Conservation (phyloP, 1,140 invertebrate genomes). For the Zaprionus taronus region DNA sequence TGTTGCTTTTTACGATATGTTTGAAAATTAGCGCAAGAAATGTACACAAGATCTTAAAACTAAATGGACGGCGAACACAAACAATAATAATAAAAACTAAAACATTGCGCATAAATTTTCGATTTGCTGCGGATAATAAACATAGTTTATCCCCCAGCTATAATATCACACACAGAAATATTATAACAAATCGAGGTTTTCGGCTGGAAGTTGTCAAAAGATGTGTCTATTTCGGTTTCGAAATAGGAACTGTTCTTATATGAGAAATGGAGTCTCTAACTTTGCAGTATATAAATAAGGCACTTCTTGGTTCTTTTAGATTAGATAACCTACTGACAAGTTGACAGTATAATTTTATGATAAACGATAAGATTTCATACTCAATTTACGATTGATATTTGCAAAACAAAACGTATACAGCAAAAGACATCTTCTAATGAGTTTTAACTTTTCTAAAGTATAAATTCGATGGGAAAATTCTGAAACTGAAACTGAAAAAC, state of each 20-base stretch:
- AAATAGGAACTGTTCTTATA: neutral
- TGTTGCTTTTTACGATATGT: conserved; percentile 54
- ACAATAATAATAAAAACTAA: conserved; percentile 11
- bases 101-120: conserved; percentile 5
- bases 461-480: neutral
- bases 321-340: neutral
- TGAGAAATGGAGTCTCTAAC: neutral
- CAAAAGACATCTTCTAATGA: neutral
- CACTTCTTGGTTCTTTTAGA: neutral
- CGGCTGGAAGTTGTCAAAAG: neutral
- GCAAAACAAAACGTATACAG: neutral
- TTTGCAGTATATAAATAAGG: neutral
- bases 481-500: neutral
- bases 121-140: conserved; percentile 9
- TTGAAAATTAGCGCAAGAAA: conserved; percentile 43
- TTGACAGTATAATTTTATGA: conserved; percentile 2
- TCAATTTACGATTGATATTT: neutral
- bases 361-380: neutral
- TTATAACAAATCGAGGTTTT: neutral
- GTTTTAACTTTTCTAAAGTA: neutral
- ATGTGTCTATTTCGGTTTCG: neutral
- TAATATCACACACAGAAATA: neutral
- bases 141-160: neutral
- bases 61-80: conserved; percentile 19
- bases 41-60: conserved; percentile 27